Evolutionary conservation across 2,113 vertebrate genomes (phyloP).

Genomic region (Archilochus colubris): DNA sequence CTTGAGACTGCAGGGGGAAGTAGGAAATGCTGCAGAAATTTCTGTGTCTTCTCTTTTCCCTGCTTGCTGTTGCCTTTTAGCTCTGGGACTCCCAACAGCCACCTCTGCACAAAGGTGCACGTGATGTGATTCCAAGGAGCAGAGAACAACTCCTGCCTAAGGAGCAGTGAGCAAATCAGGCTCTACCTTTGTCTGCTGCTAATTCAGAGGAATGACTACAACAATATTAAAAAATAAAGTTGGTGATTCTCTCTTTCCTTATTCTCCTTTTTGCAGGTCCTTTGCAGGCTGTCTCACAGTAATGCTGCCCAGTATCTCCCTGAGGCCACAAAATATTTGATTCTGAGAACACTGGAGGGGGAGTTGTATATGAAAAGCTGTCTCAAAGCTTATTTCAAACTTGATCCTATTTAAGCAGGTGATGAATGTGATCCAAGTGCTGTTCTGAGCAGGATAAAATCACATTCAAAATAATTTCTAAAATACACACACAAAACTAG

Average conservation of each 20-base stretch:
- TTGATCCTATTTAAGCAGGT: slow-evolving; percentile 40
- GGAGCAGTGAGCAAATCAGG: not conserved
- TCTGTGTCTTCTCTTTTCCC: not conserved
- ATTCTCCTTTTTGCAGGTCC: not conserved
- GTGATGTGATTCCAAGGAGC: not conserved
- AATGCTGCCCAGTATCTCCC: not conserved
- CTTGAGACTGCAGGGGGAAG: not conserved
- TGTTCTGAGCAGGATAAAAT: slow-evolving; percentile 20
- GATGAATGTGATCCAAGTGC: slow-evolving; percentile 14
- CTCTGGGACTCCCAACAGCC: not conserved
- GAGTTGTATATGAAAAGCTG: not conserved
- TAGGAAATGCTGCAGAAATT: not conserved
- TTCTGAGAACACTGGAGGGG: not conserved
- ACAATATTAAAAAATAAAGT: not conserved
- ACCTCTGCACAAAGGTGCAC: not conserved
- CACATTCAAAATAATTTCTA: not conserved
- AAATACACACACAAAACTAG: not conserved
- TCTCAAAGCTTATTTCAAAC: slow-evolving; percentile 28
- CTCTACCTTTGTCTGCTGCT: not conserved
- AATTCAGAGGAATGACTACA: not conserved
- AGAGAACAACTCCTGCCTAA: not conserved
- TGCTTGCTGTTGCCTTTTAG: not conserved
- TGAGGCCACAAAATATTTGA: not conserved
- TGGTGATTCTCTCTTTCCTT: not conserved
- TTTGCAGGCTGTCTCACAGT: slow-evolving; percentile 6